Evolutionary conservation across 2,888 invertebrate genomes (phyloP).

Genomic region (Polyploca ridens): DNA sequence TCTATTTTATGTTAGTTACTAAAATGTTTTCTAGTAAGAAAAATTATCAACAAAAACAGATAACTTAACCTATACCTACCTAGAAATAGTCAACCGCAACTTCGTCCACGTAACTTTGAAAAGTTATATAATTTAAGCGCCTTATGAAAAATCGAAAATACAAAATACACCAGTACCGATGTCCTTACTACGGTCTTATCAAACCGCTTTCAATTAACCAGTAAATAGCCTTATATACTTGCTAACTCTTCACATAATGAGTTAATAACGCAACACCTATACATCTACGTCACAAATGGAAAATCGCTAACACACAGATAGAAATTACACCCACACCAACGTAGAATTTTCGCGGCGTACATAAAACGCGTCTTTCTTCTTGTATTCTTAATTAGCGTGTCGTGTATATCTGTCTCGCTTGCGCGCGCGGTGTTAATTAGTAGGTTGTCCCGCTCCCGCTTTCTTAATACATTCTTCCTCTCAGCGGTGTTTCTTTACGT

Average conservation of each 20-base stretch:
- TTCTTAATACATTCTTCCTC: slow-evolving; percentile 85
- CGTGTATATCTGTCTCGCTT: slow-evolving; percentile 72
- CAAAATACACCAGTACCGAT: slow-evolving; percentile 53
- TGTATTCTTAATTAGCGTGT: slow-evolving; percentile 89
- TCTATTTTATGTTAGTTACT: too few relatives aligned
- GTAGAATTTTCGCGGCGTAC: slow-evolving; percentile 59
- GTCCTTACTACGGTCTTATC: slow-evolving; percentile 73
- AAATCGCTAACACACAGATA: slow-evolving; percentile 63
- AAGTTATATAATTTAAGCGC: not conserved
- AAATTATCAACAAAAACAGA: too few relatives aligned
- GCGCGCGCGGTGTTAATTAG: slow-evolving; percentile 75
- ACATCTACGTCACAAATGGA: slow-evolving; percentile 60
- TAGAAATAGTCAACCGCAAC: too few relatives aligned
- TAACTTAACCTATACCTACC: too few relatives aligned
- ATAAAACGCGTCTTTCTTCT: slow-evolving; percentile 86
- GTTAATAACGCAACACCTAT: slow-evolving; percentile 78
- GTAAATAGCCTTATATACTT: slow-evolving; percentile 78
- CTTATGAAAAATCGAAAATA: slow-evolving; percentile 16
- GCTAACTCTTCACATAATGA: slow-evolving; percentile 83
- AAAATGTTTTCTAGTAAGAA: too few relatives aligned
- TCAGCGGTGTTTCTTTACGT: slow-evolving; percentile 83
- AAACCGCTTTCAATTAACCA: slow-evolving; percentile 82
- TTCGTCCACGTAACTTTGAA: too few relatives aligned
- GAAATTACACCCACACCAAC: slow-evolving; percentile 34
- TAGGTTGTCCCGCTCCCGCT: slow-evolving; percentile 81